Evolutionary conservation across 2,888 invertebrate species (phyloP), one percentile per base, ranked within the genome.

Genomic region (Cantharis rufa): DNA sequence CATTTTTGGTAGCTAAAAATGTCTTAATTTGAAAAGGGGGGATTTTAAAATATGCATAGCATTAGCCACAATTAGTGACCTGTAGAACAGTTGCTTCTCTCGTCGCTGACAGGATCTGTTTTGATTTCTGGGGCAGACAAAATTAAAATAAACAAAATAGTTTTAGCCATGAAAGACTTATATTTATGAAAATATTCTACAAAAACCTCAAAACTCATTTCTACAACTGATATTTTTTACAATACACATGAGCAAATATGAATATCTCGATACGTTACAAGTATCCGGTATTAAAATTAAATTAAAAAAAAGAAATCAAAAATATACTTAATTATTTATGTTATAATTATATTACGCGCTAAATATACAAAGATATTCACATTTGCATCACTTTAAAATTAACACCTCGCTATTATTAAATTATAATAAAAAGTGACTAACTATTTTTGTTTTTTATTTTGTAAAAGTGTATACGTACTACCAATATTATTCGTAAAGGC

Each of bases 131-230:
- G 2, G 16, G 13, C 15, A 15, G 16, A 10, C 15, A 3, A 15
- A 64, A 64, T 4, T 64, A 64, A 21, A 18, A 64, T 18, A 21
- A 18, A 64, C 11, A 64, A 13, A n/a, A 62, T n/a, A 5, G 15
- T 15, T 24, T 15, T 24, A 69, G 87, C 86, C 86, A 87, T 87
- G 87, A 87, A 87, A 87, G 87, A 87, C 87, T 88, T 87, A 88
- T 88, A 88, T 87, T 88, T 88, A 88, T 87, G 88, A 88, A 88
- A 88, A 87, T 88, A 88, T 88, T 86, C 87, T 87, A 88, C 88
- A 88, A 88, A 86, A 87, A 87, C 87, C 87, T 86, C 86, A 86
- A 66, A 88, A 88, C 86, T 87, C 86, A 87, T 86, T 83, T 84
- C 85, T 87, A 87, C 87, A 86, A 87, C 85, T 87, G 86, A 87